Evolutionary conservation across 2,888 invertebrate genomes (phyloP), one percentile per base, ranked within the genome.

Genomic region (Oscheius sp.): DNA sequence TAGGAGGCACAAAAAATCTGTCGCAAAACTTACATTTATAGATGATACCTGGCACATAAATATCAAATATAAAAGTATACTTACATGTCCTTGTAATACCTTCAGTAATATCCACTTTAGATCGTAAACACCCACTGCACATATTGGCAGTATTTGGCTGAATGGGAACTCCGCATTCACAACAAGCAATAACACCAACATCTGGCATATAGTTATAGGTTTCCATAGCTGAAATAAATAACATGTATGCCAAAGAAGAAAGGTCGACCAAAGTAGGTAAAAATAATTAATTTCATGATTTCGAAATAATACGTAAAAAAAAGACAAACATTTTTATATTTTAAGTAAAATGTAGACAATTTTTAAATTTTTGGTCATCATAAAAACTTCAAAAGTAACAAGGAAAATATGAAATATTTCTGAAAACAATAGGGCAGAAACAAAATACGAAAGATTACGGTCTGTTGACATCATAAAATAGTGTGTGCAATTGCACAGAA

Each of bases 101-200:
- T 86, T 94, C 94, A 1, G 95, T 94, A 67, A 99, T 96, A 85
- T 99, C 97, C 2, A 96, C 91, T 84, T 92, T 91, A 33, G 92
- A 91, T 45, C 96, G 90, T 38, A 98, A 88, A 87, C 98, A 99
- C 22, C 92, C 92, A 0, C 95, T 93, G 87, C 98, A 98, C 94
- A 95, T 96, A 87, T 96, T 97, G 0, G 95, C 91, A 1, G 94
- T 93, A 89, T 99, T 99, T 32, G 97, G 93, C 82, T 93, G 92
- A 67, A 98, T 98, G 22, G 91, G 89, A 14, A 91, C 90, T 12
- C 95, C 96, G 89, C 98, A 98, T 87, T 94, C 92, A 86, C 97
- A 98, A 86, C 97, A 98, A 3, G 85, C 85, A 57, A 84, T 80
- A 14, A 75, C 62, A 12, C 83, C 84, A 17, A 81, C 74, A 2